Evolutionary conservation across 2,113 vertebrate species (phyloP), one percentile per base, ranked within the genome.

Genomic region (Laticauda laticaudata): DNA sequence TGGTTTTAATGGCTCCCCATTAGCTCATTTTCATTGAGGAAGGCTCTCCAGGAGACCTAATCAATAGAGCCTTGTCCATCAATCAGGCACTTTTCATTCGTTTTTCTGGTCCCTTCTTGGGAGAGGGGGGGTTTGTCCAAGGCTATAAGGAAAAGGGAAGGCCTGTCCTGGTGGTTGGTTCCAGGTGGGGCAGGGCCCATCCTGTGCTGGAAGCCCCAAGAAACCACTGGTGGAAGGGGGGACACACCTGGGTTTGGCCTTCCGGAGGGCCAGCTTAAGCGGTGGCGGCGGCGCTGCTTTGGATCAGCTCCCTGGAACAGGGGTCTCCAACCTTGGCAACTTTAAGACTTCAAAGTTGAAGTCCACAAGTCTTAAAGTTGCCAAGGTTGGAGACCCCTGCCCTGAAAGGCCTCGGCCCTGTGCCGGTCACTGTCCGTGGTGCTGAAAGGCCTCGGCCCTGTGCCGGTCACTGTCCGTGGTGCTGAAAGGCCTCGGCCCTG

Each of bases 11-110:
- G 23, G 95, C 92, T 92, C 93, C 86, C 92, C 91, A 26, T 90
- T 0, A 24, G 94, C 95, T 88, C 95, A 53, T 93, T 89, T 94
- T 96, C 15, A 54, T 92, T 89, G 91, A 34, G 56, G 4, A 14
- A 90, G 92, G 10, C 7, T 75, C 29, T 9, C 93, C 8, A 86
- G 92, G 14, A 91, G 45, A 51, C 81, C 94, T 69, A 8, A 93
- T 96, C 96, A 34, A 97, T 97, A 94, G 92, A 95, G 3, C 8
- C 90, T 85, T 88, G 96, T 92, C 95, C n/a, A 94, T 95, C 10
- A 95, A 96, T 92, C 89, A 55, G 1, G 56, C 29, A 3, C 48
- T 90, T 75, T 88, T 95, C 95, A 87, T 94, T 96, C 92, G 3
- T 69, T 92, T 85, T 12, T 88, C 92, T 48, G 10, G 11, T 3